Evolutionary conservation across 2,888 invertebrate genomes (phyloP).

Genomic region (Podotricha telesiphe): DNA sequence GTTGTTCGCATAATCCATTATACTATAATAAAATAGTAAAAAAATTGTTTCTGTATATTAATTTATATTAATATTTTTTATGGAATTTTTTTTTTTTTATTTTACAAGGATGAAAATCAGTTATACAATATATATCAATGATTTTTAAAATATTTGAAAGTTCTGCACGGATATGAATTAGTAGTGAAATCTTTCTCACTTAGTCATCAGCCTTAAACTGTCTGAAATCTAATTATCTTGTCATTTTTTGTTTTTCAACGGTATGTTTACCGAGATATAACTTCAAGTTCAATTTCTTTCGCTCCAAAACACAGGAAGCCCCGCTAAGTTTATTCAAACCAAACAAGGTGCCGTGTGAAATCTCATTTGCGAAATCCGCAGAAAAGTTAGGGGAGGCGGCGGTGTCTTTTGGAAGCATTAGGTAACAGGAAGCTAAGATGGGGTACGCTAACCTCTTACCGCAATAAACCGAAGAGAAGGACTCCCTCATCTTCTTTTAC

Average conservation of each 20-base stretch:
- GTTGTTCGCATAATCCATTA: too few relatives aligned
- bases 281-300: conserved; percentile 48
- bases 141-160: too few relatives aligned
- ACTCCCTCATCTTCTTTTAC: conserved; percentile 62
- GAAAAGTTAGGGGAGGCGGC: conserved; percentile 50
- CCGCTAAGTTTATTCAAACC: conserved; percentile 57
- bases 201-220: neutral
- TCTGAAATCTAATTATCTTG: conserved; percentile 33
- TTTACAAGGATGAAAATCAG: too few relatives aligned
- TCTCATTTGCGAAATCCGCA: conserved; percentile 61
- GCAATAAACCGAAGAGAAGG: conserved; percentile 59
- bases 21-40: too few relatives aligned
- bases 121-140: too few relatives aligned
- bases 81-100: too few relatives aligned
- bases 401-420: conserved; percentile 56
- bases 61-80: too few relatives aligned
- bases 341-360: conserved; percentile 60
- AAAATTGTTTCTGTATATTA: too few relatives aligned
- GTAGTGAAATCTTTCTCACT: neutral
- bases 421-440: conserved; percentile 56
- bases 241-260: conserved; percentile 38
- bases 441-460: conserved; percentile 59
- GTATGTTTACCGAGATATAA: conserved; percentile 45
- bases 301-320: conserved; percentile 47
- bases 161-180: too few relatives aligned